Conservation (phyloP, 2,797 vertebrate genomes). For the Alauda arvensis region DNA sequence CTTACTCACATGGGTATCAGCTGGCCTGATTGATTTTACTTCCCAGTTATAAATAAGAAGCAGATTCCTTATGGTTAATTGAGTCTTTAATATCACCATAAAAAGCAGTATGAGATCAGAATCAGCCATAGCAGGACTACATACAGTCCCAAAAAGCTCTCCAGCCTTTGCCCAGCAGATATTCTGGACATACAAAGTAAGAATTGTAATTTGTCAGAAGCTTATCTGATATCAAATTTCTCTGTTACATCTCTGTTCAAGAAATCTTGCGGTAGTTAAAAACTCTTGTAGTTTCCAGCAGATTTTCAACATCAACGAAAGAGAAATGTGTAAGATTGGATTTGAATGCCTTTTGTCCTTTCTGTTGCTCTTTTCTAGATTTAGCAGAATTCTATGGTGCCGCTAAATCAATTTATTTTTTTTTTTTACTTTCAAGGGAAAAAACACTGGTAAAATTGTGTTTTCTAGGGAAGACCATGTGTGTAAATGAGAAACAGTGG, state of each 20-base stretch:
- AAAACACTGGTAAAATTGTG: constrained; percentile 74
- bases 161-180: constrained; percentile 9
- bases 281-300: constrained; percentile 18
- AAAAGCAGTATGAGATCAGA: constrained; percentile 37
- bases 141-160: background rate
- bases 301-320: constrained; percentile 49
- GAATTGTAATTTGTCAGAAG: constrained; percentile 7
- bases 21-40: constrained; percentile 37
- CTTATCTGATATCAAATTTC: background rate
- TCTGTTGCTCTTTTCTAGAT: constrained; percentile 75
- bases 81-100: constrained; percentile 50
- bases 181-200: background rate
- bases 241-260: background rate
- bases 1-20: constrained; percentile 10
- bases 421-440: constrained; percentile 80
- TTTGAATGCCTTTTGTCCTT: constrained; percentile 46
- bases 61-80: constrained; percentile 53
- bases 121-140: background rate
- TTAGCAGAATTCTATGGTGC: constrained; percentile 84
- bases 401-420: constrained; percentile 80
- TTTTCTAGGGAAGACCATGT: constrained; percentile 80
- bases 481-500: constrained; percentile 87
- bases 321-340: constrained; percentile 6
- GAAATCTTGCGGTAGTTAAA: constrained; percentile 30
- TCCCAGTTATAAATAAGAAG: constrained; percentile 34